Conservation (phyloP, 2,797 vertebrate species). For the Spondyliosoma cantharus region DNA sequence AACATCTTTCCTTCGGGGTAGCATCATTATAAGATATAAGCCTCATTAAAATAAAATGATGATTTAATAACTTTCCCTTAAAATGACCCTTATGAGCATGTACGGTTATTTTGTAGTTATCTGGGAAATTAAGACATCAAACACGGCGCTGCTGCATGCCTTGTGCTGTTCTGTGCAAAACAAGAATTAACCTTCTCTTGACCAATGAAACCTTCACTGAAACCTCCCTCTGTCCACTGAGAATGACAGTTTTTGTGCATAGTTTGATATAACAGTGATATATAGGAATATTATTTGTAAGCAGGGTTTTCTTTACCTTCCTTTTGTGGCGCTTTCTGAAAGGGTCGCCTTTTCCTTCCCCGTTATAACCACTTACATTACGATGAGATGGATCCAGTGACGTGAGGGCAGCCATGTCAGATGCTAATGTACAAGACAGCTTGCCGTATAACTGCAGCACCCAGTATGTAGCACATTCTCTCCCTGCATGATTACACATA, state of each 20-base stretch:
- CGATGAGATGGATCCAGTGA: constrained; percentile 33
- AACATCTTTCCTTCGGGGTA: constrained; percentile 80
- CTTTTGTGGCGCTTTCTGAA: constrained; percentile 19
- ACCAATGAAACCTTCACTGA: background rate
- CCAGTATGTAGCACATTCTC: constrained; percentile 58
- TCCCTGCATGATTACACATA: constrained; percentile 71
- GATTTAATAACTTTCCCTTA: constrained; percentile 80
- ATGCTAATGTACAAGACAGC: constrained; percentile 60
- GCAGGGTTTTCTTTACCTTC: too few species aligned
- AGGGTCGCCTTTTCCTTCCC: constrained; percentile 21
- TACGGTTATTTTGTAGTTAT: constrained; percentile 57
- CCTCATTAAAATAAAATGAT: constrained; percentile 82
- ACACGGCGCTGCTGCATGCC: constrained; percentile 26
- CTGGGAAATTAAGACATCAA: constrained; percentile 59
- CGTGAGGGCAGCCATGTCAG: constrained; percentile 52
- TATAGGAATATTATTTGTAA: too few species aligned
- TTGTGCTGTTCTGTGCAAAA: constrained; percentile 11
- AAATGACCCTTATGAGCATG: constrained; percentile 71
- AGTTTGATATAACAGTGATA: too few species aligned
- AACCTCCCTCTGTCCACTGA: background rate
- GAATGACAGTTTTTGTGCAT: background rate
- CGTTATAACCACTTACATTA: constrained; percentile 46
- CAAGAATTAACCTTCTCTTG: constrained; percentile 11
- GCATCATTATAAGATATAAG: constrained; percentile 78
- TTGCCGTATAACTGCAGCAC: constrained; percentile 42